Base-by-base conservation (phyloP, 2,797 vertebrate species). In the Ceryle rudis region DNA sequence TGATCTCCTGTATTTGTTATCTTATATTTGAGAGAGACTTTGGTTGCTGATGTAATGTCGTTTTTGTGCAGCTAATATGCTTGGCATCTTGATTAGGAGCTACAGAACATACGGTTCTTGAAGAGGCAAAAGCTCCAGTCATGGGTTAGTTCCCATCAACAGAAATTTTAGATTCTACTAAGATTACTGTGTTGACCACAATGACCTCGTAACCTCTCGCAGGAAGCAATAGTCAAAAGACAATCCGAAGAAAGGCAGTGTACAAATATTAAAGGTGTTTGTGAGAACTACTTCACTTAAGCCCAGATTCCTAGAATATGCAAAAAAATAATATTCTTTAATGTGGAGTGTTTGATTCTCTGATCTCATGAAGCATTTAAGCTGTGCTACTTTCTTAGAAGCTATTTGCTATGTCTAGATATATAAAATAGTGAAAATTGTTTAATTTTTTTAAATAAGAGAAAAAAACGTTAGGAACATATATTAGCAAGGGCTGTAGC, bases 1-100 rank as follows among this genome's bases (percentile, higher is more conserved):
- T 20, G 60, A 96, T 93, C 73, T 96, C 65, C 80, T 79, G 0
- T 91, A 46, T 95, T 85, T 95, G 35, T 94, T 93, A 81, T 75
- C 78, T 88, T 89, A 16, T 62, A 25, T 64, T 78, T 72, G 80
- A 95, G 80, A 57, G 85, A 77, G 33, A 13, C 74, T 52, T 91
- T 54, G 25, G 9, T 84, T 95, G 92, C 60, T 91, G 64, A 67
- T 74, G 71, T 61, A 42, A 44, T 33, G 41, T 64, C 67, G 75
- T 33, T 25, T 18, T 90, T 55, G 3, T 66, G 69, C 28, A 42
- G 46, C 41, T 85, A 74, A 54, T 49, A 20, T 4, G 0, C 28
- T 58, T 49, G 12, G 35, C 19, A 22, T 71, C 58, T 81, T 52
- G 64, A 91, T 52, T 29, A 61, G 61, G 69, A 77, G 69, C 57